Conservation (phyloP, 2,888 invertebrate species). For the Amblyjoppa fuscipennis region DNA sequence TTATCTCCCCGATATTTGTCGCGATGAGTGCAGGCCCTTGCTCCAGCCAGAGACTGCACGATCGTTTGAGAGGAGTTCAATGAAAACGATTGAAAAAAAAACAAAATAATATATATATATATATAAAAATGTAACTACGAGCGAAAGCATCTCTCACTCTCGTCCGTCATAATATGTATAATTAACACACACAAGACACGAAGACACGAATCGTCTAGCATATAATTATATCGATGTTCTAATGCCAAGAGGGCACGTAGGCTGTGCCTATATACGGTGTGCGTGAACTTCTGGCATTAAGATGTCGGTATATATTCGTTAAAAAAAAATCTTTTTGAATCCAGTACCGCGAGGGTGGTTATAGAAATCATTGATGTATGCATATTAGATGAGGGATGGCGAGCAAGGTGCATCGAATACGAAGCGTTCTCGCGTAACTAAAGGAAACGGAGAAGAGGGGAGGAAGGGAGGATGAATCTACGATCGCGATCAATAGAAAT, state of each 20-base stretch:
- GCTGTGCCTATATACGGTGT: neutral
- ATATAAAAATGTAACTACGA: neutral
- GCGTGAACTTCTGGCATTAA: neutral
- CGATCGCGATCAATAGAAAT: constrained; percentile 21
- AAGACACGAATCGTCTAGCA: neutral
- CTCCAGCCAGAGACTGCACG: constrained; percentile 55
- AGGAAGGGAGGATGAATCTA: constrained; percentile 61
- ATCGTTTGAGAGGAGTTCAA: neutral
- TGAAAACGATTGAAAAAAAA: neutral
- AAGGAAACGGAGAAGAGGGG: constrained; percentile 15
- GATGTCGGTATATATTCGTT: constrained; percentile 10
- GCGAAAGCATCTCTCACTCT: constrained; percentile 23
- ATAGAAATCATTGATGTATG: constrained; percentile 37
- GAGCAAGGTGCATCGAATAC: constrained; percentile 40
- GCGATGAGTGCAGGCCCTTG: constrained; percentile 71
- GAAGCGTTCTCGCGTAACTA: constrained; percentile 22
- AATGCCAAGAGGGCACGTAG: no score
- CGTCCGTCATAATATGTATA: constrained; percentile 40
- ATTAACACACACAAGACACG: constrained; percentile 19
- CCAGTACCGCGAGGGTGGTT: constrained; percentile 27
- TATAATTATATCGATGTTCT: constrained; percentile 12
- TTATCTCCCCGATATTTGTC: constrained; percentile 66
- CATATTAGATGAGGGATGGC: constrained; percentile 32
- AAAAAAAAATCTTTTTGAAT: constrained; percentile 35
- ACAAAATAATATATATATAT: no score